A percentile compares a stretch with the other conserved stretches of the same genome.
These are phyloP conservation scores for Lytechinus variegatus DNA, from an alignment of 35 echinoderm and acorn worm species.

Conservation along the genomic window DNA sequence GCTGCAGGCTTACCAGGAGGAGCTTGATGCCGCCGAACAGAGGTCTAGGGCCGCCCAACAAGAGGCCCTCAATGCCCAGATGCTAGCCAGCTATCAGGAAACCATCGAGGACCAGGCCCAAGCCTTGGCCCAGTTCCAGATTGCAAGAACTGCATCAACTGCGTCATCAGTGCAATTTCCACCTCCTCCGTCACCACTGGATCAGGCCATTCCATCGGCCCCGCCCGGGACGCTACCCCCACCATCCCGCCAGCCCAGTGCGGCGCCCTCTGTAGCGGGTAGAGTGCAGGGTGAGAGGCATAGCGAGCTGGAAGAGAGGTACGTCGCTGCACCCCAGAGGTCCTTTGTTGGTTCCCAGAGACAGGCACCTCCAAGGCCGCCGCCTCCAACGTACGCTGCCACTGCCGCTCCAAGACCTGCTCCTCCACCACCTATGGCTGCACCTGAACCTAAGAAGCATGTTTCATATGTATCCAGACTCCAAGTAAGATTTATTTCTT, in stretches of 20 bases:
- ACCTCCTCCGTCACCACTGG: neutral
- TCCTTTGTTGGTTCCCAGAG: neutral
- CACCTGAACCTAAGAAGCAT: conserved; percentile 40
- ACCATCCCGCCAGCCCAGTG: neutral
- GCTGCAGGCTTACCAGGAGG: conserved; percentile 64
- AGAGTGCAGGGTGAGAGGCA: neutral
- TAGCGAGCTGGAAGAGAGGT: conserved; percentile 28
- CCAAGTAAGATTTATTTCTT: conserved; percentile 57
- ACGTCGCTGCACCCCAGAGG: neutral
- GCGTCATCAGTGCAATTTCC: neutral
- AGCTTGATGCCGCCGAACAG: conserved; percentile 40
- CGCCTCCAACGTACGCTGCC: neutral
- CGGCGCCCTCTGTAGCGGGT: neutral
- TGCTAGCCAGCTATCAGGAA: conserved; percentile 35
- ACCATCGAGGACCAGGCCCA: conserved; percentile 36
- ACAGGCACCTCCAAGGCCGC: neutral
- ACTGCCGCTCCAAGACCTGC: neutral
- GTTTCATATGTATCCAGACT: conserved; percentile 74
- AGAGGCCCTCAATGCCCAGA: conserved; percentile 28
- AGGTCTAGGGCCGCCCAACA: conserved; percentile 8
- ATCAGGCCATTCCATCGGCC: neutral
- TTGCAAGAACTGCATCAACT: neutral
- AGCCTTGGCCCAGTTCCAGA: conserved; percentile 33
- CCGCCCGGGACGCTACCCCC: neutral
- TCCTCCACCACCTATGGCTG: neutral